Conservation (phyloP, 2,888 invertebrate species). For the Himalopsyche kuldschensis region DNA sequence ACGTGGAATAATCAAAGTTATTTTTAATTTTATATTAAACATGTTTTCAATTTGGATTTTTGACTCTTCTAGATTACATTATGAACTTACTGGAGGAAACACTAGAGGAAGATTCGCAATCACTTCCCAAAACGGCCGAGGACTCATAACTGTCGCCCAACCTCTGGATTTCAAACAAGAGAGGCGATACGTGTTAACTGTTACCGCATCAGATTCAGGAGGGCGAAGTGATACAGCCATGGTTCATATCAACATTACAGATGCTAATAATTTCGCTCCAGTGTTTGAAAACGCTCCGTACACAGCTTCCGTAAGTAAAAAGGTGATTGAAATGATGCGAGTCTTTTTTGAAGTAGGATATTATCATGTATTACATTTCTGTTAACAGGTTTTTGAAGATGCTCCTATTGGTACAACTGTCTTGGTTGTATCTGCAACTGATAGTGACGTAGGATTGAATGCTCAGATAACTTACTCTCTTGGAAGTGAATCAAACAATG, state of each 20-base stretch:
- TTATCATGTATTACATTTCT: neutral
- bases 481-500: conserved; percentile 62
- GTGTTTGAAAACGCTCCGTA: conserved; percentile 94
- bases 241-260: conserved; percentile 89
- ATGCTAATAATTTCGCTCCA: conserved; percentile 93
- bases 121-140: conserved; percentile 85
- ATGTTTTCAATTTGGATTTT: neutral
- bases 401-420: conserved; percentile 90
- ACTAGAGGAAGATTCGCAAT: conserved; percentile 85
- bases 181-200: conserved; percentile 80
- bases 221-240: conserved; percentile 85
- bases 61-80: conserved; percentile 63
- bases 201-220: conserved; percentile 87
- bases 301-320: conserved; percentile 68
- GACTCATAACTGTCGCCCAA: conserved; percentile 84
- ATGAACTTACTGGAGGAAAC: conserved; percentile 84
- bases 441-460: conserved; percentile 93
- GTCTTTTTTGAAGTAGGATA: neutral
- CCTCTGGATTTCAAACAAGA: conserved; percentile 92
- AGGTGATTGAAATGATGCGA: neutral
- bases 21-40: neutral
- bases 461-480: conserved; percentile 84
- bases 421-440: conserved; percentile 86
- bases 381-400: conserved; percentile 81
- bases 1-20: too few species aligned